phyloP scores from a whole-genome alignment of 2,888 invertebrate species.

The Perithous albicinctus region DNA sequence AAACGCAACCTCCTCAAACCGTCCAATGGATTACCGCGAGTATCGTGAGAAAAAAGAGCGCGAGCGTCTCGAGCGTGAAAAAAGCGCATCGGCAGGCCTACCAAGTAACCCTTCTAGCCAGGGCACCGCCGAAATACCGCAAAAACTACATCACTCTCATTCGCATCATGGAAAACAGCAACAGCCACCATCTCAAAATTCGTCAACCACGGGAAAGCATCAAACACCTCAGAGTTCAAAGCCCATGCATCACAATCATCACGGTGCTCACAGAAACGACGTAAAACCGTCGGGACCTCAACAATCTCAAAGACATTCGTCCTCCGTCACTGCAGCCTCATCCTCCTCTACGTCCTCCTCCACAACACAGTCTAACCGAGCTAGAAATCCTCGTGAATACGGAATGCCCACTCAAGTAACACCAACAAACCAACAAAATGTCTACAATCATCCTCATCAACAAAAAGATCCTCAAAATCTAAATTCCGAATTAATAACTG shows the following conservation, averaged over 20 bases:
- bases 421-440: slow-evolving; percentile 43
- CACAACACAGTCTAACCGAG: slow-evolving; percentile 73
- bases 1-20: slow-evolving; percentile 78
- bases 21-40: slow-evolving; percentile 86
- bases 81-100: slow-evolving; percentile 71
- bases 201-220: slow-evolving; percentile 79
- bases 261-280: slow-evolving; percentile 73
- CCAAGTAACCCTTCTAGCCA: slow-evolving; percentile 30
- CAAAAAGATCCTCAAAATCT: slow-evolving; percentile 36
- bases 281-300: slow-evolving; percentile 67
- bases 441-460: slow-evolving; percentile 70
- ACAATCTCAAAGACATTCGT: slow-evolving; percentile 79
- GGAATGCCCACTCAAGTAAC: slow-evolving; percentile 50
- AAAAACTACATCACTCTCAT: slow-evolving; percentile 76
- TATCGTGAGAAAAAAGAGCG: slow-evolving; percentile 88
- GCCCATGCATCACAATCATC: slow-evolving; percentile 79
- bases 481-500: slow-evolving; percentile 43
- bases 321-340: too few species aligned
- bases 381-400: slow-evolving; percentile 77
- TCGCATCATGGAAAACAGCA: slow-evolving; percentile 80
- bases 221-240: slow-evolving; percentile 75
- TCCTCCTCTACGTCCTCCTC: slow-evolving; percentile 46
- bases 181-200: slow-evolving; percentile 71
- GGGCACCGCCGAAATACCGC: slow-evolving; percentile 35
- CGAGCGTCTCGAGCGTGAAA: slow-evolving; percentile 87